These are phyloP conservation scores for Listronotus oregonensis DNA, from an alignment of 1,140 invertebrate genomes.

Conservation along the genomic window DNA sequence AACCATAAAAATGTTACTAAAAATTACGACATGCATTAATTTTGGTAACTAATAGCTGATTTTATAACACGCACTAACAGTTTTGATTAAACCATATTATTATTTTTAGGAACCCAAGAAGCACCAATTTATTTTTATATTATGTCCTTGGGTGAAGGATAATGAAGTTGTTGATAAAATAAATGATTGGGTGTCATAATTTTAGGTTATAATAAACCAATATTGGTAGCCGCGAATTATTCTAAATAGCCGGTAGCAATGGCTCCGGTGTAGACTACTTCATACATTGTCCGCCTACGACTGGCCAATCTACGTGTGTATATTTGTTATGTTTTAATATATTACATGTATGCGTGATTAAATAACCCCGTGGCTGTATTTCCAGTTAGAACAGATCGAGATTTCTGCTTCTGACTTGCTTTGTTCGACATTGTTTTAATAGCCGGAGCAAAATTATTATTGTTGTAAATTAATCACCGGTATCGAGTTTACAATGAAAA, in stretches of 20 bases:
- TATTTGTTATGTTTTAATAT: conserved; percentile 36
- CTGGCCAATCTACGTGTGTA: conserved; percentile 25
- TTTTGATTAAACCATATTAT: no score
- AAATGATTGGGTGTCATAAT: conserved; percentile 28
- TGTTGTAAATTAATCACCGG: no score
- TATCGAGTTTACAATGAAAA: no score
- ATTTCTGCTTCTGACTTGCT: conserved; percentile 18
- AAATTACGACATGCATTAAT: no score
- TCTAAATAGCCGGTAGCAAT: conserved; percentile 26
- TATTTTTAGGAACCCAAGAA: no score
- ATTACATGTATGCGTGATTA: conserved; percentile 32
- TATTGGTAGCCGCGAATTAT: conserved; percentile 27
- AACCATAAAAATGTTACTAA: no score
- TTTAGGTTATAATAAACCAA: conserved; percentile 26
- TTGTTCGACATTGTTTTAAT: no score
- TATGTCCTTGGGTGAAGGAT: background rate
- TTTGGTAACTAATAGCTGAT: no score
- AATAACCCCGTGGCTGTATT: conserved; percentile 21
- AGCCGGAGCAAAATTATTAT: no score
- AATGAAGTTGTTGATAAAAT: conserved; percentile 15
- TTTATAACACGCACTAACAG: no score
- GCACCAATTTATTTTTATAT: no score
- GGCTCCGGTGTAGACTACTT: conserved; percentile 19
- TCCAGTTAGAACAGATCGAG: conserved; percentile 30
- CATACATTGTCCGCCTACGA: conserved; percentile 28